Percentiles rank a stretch among this genome's conserved stretches.
phyloP scores from a whole-genome alignment of 2,797 vertebrate genomes.

The Leucoraja ocellata region DNA sequence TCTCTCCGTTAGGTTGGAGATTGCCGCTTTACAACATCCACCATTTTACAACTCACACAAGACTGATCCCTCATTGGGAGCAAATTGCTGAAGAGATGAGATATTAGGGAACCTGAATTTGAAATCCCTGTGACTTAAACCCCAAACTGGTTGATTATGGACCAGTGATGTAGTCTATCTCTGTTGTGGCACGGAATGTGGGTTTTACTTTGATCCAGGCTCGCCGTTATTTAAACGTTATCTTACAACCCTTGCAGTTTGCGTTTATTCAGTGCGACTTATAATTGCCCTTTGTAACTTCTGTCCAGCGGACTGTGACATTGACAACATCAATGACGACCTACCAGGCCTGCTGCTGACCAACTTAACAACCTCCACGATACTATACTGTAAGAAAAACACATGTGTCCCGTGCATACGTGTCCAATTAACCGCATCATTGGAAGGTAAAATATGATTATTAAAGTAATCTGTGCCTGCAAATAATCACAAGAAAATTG shows the following conservation, averaged over 20 bases:
- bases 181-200: not conserved
- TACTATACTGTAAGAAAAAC: not conserved
- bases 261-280: not conserved
- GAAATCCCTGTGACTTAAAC: not conserved
- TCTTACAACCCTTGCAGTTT: not conserved
- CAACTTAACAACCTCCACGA: constrained; percentile 5
- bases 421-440: not conserved
- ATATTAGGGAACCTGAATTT: not conserved
- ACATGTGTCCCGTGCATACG: not conserved
- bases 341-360: not conserved
- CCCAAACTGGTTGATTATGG: not conserved
- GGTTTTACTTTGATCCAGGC: not conserved
- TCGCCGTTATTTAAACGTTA: not conserved
- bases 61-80: too few species aligned
- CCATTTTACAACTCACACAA: too few species aligned
- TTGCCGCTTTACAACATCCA: too few species aligned
- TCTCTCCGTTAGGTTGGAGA: too few species aligned
- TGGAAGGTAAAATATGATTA: not conserved
- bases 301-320: not conserved
- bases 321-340: not conserved
- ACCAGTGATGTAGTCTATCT: not conserved
- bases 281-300: not conserved
- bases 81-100: not conserved
- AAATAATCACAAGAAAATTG: not conserved
- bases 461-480: not conserved